These are phyloP conservation scores for Hydra vulgaris DNA, from an alignment of 30 jellyfish, hydroid and myxozoan species.

Conservation along the genomic window DNA sequence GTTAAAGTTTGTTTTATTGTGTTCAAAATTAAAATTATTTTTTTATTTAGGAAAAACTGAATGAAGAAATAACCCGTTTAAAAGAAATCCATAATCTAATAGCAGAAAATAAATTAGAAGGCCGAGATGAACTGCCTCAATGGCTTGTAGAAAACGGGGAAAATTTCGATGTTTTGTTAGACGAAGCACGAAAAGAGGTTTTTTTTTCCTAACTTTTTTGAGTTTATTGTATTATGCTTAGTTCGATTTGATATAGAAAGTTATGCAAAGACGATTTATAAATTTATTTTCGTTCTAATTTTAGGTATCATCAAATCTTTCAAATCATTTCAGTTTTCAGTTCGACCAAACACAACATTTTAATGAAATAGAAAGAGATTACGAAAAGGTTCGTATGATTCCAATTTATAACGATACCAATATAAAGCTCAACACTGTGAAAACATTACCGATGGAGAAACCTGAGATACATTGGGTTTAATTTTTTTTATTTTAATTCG, in stretches of 20 bases:
- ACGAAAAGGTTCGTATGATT: conserved; percentile 73
- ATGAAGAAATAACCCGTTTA: conserved; percentile 82
- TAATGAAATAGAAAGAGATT: conserved; percentile 57
- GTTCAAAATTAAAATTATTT: neutral
- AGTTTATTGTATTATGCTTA: too few relatives aligned
- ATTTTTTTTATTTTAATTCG: neutral
- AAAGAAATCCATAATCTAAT: conserved; percentile 61
- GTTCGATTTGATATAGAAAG: too few relatives aligned
- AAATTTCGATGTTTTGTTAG: conserved; percentile 55
- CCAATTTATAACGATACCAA: conserved; percentile 16
- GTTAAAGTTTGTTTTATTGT: too few relatives aligned
- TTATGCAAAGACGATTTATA: too few relatives aligned
- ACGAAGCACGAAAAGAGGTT: conserved; percentile 47
- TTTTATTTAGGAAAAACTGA: conserved; percentile 52
- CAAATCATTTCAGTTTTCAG: conserved; percentile 6
- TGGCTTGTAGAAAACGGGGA: conserved; percentile 80
- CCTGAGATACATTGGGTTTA: conserved; percentile 98
- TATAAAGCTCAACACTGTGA: conserved; percentile 53
- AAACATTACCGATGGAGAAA: conserved; percentile 65
- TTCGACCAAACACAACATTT: conserved; percentile 15
- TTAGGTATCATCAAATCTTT: conserved; percentile 28
- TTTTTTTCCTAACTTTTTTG: neutral
- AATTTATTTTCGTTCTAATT: neutral
- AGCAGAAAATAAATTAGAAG: conserved; percentile 56
- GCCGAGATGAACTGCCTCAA: conserved; percentile 67